These are phyloP conservation scores for Oscheius sp. DNA, from an alignment of 1,140 invertebrate genomes.

Conservation along the genomic window DNA sequence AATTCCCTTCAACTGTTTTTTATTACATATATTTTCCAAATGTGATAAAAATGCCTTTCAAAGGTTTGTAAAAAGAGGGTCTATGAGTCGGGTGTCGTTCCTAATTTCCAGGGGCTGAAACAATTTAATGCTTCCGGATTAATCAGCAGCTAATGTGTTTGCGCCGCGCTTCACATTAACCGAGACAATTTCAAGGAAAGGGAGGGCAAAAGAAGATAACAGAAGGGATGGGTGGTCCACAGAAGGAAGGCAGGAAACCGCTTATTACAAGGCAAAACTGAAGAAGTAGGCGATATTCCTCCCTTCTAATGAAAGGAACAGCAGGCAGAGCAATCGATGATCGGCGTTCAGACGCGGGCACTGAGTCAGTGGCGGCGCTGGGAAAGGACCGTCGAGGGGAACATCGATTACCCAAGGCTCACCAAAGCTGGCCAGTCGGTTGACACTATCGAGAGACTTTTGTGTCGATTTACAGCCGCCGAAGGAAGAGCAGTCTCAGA, in stretches of 20 bases:
- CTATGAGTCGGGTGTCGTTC: too few relatives aligned
- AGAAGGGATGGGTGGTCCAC: background rate
- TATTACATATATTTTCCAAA: too few relatives aligned
- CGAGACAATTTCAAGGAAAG: background rate
- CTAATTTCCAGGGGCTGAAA: background rate
- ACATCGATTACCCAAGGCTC: background rate
- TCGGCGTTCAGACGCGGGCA: background rate
- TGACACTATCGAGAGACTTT: too few relatives aligned
- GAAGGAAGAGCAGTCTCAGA: too few relatives aligned
- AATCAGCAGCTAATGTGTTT: conserved; percentile 10
- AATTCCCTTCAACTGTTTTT: too few relatives aligned
- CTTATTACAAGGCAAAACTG: background rate
- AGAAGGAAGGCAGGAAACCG: background rate
- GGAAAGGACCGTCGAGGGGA: background rate
- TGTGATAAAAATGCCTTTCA: too few relatives aligned
- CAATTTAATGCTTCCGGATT: conserved; percentile 9
- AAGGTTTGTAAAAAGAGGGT: too few relatives aligned
- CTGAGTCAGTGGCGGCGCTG: background rate
- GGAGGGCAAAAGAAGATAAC: background rate
- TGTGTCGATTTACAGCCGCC: too few relatives aligned
- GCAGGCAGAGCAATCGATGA: too few relatives aligned
- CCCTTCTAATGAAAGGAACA: too few relatives aligned
- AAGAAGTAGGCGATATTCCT: too few relatives aligned
- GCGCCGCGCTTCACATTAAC: background rate
- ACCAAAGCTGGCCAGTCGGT: too few relatives aligned